Conservation (phyloP, 2,888 invertebrate genomes). For the Erannis defoliaria region DNA sequence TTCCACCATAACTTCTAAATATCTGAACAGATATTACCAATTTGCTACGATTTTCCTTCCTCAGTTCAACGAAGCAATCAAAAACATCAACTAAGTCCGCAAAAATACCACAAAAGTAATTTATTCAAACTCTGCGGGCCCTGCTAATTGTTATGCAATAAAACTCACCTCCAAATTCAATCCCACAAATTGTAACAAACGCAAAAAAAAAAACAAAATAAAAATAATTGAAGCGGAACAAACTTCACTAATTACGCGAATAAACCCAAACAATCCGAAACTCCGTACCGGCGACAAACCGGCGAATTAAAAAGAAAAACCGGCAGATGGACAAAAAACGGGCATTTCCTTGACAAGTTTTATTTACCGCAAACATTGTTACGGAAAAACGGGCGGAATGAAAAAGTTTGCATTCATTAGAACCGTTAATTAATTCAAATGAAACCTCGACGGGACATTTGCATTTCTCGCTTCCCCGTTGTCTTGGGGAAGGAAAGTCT, state of each 20-base stretch:
- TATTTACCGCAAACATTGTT: slow-evolving; percentile 86
- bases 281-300: slow-evolving; percentile 71
- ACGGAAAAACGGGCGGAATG: slow-evolving; percentile 72
- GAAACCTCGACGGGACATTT: slow-evolving; percentile 84
- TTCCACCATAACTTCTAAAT: too few species aligned
- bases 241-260: slow-evolving; percentile 86
- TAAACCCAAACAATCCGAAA: slow-evolving; percentile 82
- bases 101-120: slow-evolving; percentile 40
- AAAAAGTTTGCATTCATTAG: slow-evolving; percentile 84
- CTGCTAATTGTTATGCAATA: slow-evolving; percentile 61
- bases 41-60: not conserved
- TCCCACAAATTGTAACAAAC: slow-evolving; percentile 72
- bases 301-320: slow-evolving; percentile 79
- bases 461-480: slow-evolving; percentile 75
- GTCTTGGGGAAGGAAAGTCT: slow-evolving; percentile 71
- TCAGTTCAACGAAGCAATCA: slow-evolving; percentile 5
- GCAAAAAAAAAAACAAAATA: slow-evolving; percentile 73
- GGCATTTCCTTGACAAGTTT: slow-evolving; percentile 84
- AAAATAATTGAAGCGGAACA: slow-evolving; percentile 80
- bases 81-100: slow-evolving; percentile 29
- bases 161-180: slow-evolving; percentile 70
- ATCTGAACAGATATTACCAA: not conserved
- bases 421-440: slow-evolving; percentile 86
- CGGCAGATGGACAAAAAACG: slow-evolving; percentile 79
- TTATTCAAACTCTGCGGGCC: slow-evolving; percentile 55